These are phyloP conservation scores for Aphis gossypii DNA, from an alignment of 1,140 invertebrate genomes.

Conservation along the genomic window DNA sequence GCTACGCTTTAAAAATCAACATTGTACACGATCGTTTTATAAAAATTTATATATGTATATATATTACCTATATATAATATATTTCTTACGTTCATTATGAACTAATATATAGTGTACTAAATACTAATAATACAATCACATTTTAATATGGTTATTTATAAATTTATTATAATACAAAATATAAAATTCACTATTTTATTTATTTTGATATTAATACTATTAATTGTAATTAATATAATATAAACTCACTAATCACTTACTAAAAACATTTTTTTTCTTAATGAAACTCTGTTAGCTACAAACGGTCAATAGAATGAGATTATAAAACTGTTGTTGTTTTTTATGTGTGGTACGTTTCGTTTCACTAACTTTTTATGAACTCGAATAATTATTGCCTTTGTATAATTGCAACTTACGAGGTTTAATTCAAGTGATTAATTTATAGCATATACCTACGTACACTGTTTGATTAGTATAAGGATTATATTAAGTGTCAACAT, in stretches of 20 bases:
- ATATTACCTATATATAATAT: too few relatives aligned
- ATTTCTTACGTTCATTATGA: too few relatives aligned
- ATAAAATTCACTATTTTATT: neutral
- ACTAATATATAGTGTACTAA: too few relatives aligned
- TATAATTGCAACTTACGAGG: neutral
- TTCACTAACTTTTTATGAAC: neutral
- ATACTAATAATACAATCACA: neutral
- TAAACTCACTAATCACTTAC: neutral
- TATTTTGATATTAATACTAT: neutral
- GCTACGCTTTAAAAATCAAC: neutral
- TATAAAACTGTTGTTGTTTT: neutral
- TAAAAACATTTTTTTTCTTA: neutral
- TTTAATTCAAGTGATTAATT: neutral
- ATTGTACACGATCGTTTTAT: neutral
- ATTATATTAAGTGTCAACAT: neutral
- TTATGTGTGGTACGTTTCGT: neutral
- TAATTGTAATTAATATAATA: neutral
- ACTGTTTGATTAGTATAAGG: neutral
- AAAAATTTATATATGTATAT: neutral
- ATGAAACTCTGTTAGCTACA: neutral
- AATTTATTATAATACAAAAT: neutral
- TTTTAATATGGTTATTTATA: too few relatives aligned
- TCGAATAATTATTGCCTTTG: neutral
- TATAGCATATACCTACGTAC: neutral
- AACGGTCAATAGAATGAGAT: neutral